Conservation (phyloP, 2,797 vertebrate species). For the Buceros bicornis region DNA sequence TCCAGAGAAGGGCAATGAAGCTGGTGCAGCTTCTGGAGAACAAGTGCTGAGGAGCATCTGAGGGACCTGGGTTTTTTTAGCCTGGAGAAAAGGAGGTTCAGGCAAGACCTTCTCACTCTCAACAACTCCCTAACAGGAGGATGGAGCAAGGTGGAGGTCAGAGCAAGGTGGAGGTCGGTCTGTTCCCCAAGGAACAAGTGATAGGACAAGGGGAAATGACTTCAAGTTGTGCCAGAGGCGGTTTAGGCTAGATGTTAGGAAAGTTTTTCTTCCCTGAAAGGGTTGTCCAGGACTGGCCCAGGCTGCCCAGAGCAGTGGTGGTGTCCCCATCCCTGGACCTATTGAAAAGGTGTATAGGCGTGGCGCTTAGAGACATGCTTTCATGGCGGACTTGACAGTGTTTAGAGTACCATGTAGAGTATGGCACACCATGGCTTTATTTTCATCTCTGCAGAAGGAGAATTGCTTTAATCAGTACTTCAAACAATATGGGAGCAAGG, state of each 20-base stretch:
- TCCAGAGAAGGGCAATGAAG: fast-evolving
- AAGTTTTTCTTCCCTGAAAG: background rate
- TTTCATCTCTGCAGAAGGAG: background rate
- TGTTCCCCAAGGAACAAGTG: background rate
- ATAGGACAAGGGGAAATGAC: background rate
- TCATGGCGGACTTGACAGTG: background rate
- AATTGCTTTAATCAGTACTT: background rate
- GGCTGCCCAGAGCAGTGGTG: background rate
- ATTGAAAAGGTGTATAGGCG: fast-evolving
- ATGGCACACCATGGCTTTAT: background rate
- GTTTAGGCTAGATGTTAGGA: background rate
- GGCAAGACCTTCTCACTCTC: background rate
- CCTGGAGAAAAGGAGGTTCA: background rate
- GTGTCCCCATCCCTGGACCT: background rate
- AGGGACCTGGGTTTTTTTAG: fast-evolving
- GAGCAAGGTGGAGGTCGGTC: too few species aligned
- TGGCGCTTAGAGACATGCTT: background rate
- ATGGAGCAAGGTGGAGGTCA: too few species aligned
- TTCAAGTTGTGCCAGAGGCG: background rate
- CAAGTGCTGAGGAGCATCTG: fast-evolving
- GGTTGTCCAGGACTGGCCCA: fast-evolving
- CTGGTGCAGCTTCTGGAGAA: background rate
- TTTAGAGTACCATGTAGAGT: background rate
- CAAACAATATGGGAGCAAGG: background rate
- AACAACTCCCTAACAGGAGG: background rate